Evolutionary conservation across 2,888 invertebrate species (phyloP).

Genomic region (Metopia argyrocephala): DNA sequence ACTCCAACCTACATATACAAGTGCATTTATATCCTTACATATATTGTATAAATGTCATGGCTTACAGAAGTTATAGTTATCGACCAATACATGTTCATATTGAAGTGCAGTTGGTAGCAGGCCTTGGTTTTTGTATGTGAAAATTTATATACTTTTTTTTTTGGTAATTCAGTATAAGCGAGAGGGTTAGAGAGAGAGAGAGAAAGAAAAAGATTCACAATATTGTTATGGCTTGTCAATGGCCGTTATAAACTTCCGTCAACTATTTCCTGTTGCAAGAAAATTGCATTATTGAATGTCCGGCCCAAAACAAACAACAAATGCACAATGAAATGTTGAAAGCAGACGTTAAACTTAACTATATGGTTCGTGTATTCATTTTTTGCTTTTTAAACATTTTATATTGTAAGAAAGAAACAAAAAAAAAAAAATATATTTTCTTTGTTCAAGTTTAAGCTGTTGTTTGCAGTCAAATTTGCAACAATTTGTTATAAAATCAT

Average conservation of each 20-base stretch:
- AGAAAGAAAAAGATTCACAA: conserved; percentile 33
- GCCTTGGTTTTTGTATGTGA: no score
- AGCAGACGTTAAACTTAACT: neutral
- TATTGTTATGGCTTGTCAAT: conserved; percentile 61
- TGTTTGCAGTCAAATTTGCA: conserved; percentile 26
- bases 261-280: conserved; percentile 67
- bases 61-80: neutral
- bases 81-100: no score
- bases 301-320: conserved; percentile 19
- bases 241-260: conserved; percentile 66
- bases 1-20: neutral
- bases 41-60: neutral
- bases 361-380: neutral
- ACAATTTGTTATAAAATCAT: neutral
- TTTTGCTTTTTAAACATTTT: neutral
- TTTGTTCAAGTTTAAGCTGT: conserved; percentile 29
- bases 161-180: no score
- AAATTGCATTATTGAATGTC: conserved; percentile 66
- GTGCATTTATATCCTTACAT: neutral
- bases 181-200: neutral
- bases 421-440: neutral
- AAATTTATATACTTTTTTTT: no score
- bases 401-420: neutral
- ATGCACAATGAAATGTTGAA: neutral
- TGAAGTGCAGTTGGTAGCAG: no score